Evolutionary conservation across 2,113 vertebrate species (phyloP).

Genomic region (Strix uralensis): DNA sequence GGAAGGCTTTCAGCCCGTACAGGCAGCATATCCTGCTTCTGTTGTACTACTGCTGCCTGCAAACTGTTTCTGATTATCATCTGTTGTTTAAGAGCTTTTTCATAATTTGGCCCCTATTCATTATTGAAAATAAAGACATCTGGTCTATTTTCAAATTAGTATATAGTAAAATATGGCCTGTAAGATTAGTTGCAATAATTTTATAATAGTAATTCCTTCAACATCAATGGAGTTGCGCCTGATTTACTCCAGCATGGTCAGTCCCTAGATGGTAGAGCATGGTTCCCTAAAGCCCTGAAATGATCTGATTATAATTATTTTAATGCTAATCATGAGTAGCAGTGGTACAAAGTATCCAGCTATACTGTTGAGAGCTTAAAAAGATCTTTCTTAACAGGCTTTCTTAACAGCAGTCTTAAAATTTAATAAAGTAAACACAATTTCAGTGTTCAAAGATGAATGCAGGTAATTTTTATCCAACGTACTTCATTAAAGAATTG

Average conservation of each 20-base stretch:
- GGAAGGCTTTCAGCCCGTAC: neutral
- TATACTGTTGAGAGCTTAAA: constrained; percentile 24
- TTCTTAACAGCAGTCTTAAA: neutral
- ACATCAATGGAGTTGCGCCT: neutral
- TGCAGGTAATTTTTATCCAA: neutral
- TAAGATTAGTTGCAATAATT: neutral
- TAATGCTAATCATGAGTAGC: constrained; percentile 55
- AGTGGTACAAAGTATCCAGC: constrained; percentile 29
- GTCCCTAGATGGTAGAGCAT: constrained; percentile 41
- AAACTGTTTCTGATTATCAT: neutral
- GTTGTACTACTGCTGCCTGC: neutral
- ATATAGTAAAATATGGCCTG: neutral
- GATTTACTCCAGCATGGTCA: neutral
- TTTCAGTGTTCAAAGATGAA: constrained; percentile 10
- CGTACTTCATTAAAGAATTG: constrained; percentile 11
- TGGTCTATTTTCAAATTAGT: neutral
- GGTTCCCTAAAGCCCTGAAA: constrained; percentile 27
- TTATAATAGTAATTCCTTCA: neutral
- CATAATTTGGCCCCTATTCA: neutral
- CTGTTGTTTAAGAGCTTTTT: neutral
- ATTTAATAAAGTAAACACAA: neutral
- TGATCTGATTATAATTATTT: constrained; percentile 20
- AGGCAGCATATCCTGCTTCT: accelerated
- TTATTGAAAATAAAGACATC: neutral
- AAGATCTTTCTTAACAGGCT: constrained; percentile 38